These are phyloP conservation scores for Nemoura dubitans DNA, from an alignment of 2,888 invertebrate genomes.

Conservation along the genomic window DNA sequence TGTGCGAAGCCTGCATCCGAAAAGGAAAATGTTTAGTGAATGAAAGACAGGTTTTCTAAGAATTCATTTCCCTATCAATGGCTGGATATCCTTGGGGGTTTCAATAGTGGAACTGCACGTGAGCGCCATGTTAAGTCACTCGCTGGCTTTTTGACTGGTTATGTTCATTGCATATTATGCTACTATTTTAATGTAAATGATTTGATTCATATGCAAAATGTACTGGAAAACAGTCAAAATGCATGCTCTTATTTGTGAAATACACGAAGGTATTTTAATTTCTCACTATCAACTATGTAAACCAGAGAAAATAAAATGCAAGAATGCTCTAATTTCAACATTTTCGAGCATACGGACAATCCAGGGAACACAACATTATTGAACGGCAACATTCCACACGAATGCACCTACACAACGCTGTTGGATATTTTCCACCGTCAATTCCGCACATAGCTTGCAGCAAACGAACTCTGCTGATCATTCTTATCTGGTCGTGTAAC, in stretches of 20 bases:
- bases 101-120: neutral
- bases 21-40: slow-evolving; percentile 1
- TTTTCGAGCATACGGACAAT: no score
- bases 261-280: neutral
- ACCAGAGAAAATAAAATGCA: neutral
- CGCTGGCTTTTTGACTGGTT: neutral
- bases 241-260: neutral
- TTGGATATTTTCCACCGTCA: neutral
- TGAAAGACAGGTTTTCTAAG: slow-evolving; percentile 23
- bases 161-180: no score
- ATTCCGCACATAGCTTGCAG: neutral
- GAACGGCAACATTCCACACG: neutral
- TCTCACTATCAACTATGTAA: neutral
- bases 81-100: neutral
- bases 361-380: no score
- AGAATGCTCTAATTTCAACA: neutral
- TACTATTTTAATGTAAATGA: neutral
- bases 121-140: neutral
- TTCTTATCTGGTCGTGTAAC: neutral
- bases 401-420: neutral
- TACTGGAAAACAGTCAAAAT: neutral
- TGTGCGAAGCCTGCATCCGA: neutral
- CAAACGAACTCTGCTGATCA: neutral
- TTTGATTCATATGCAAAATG: neutral
- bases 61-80: slow-evolving; percentile 28